Evolutionary conservation across 2,113 vertebrate species (phyloP), one percentile per base, ranked within the genome.

Genomic region (Aix galericulata): DNA sequence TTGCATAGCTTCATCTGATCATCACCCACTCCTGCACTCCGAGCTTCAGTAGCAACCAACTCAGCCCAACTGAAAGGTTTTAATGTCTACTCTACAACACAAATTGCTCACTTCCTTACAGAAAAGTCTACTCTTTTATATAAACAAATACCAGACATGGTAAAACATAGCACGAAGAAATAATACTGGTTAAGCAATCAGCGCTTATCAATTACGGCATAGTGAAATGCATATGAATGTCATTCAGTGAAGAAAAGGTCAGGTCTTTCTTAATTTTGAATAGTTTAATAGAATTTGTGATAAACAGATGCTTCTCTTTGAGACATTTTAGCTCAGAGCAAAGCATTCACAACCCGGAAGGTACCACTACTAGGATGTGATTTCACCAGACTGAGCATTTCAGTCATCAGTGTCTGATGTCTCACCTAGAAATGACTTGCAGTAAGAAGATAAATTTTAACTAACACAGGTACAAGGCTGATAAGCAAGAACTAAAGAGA

Each of bases 1-100:
- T 95, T 76, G 89, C 80, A 40, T 85, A 69, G 95, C 74, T 96
- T 48, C 93, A 90, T 91, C 85, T 98, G 90, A 96, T 96, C 95
- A 91, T 92, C 95, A 97, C 96, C 93, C 90, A 75, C 50, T 93
- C 95, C 93, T 67, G 85, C 89, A 95, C 95, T 95, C 75, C 5
- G 40, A 77, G 62, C 67, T 96, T 78, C 91, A 93, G 76, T 83
- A 81, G 82, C 76, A 92, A 86, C 88, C 76, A 92, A 55, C 89
- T 82, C 3, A 0, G 63, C 55, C 84, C 52, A 64, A 9, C 5
- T 48, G 53, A 68, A 90, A 10, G 1, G 4, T 63, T 11, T 26
- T 68, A 34, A 84, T 50, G 48, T 68, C 63, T 72, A 8, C 17
- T 42, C 83, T 60, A 36, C 32, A 71, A 59, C 29, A 91, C 38